Evolutionary conservation across 2,888 invertebrate species (phyloP).

Genomic region (Agonopterix alstromeriana): DNA sequence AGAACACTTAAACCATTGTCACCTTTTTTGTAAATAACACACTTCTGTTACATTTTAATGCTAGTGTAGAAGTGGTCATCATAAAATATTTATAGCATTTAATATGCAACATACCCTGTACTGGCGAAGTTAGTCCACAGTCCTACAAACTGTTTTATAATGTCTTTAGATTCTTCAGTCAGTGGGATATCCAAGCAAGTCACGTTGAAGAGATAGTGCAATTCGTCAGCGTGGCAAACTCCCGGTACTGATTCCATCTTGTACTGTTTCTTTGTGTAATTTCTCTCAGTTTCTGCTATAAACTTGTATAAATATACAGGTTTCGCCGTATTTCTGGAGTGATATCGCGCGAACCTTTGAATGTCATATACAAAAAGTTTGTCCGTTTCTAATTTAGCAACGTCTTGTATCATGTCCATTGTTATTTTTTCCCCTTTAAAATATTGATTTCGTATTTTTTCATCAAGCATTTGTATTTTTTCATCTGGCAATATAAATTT

Average conservation of each 20-base stretch:
- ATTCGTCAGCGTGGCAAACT: constrained; percentile 62
- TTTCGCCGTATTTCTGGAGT: constrained; percentile 22
- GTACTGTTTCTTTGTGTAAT: constrained; percentile 49
- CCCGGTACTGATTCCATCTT: constrained; percentile 48
- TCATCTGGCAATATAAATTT: constrained; percentile 43
- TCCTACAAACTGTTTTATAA: constrained; percentile 40
- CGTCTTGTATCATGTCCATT: constrained; percentile 35
- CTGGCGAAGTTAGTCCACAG: constrained; percentile 60
- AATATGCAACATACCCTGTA: constrained; percentile 41
- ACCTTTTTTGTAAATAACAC: too few species aligned
- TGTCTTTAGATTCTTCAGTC: constrained; percentile 38
- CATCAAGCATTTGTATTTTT: constrained; percentile 21
- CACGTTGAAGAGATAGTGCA: constrained; percentile 54
- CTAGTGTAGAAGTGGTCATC: too few species aligned
- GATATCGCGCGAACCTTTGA: constrained; percentile 48
- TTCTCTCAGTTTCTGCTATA: constrained; percentile 54
- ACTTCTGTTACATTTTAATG: too few species aligned
- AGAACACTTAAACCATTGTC: too few species aligned
- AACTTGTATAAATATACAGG: constrained; percentile 59
- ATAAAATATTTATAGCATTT: too few species aligned
- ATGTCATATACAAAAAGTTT: constrained; percentile 53
- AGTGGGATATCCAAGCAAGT: constrained; percentile 51
- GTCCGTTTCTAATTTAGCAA: constrained; percentile 48
- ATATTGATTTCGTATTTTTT: constrained; percentile 49
- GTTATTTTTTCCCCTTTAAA: constrained; percentile 40